These are phyloP conservation scores for Apotomis capreana DNA, from an alignment of 2,888 invertebrate species.

Conservation along the genomic window DNA sequence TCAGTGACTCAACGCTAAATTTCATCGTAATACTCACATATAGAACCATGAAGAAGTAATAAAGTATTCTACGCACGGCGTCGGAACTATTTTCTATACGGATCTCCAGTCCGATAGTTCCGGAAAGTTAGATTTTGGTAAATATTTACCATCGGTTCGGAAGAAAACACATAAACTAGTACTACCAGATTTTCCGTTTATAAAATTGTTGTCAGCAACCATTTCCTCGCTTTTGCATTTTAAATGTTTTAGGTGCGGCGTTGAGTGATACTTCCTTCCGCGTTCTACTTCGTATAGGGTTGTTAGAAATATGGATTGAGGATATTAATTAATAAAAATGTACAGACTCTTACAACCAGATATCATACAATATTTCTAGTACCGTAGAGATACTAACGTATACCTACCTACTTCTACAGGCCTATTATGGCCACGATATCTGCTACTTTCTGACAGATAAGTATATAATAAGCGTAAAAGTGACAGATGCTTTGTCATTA, in stretches of 20 bases:
- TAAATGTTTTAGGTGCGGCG: background rate
- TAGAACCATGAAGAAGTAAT: background rate
- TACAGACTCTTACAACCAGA: no score
- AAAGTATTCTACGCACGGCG: background rate
- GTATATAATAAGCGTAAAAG: no score
- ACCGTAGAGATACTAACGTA: no score
- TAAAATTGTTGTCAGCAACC: background rate
- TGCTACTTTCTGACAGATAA: no score
- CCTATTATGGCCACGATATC: no score
- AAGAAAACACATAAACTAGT: background rate
- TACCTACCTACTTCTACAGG: no score
- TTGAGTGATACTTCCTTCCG: slow-evolving; percentile 33
- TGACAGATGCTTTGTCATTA: no score
- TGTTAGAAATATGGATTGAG: background rate
- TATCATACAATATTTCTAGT: no score
- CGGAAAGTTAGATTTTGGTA: background rate
- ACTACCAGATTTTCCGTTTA: background rate
- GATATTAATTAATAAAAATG: no score
- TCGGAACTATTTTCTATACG: background rate
- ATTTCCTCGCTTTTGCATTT: slow-evolving; percentile 11
- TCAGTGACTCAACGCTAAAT: background rate
- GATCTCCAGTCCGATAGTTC: background rate
- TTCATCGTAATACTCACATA: background rate
- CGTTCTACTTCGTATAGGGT: background rate
- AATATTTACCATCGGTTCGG: background rate